Evolutionary conservation across 2,888 invertebrate genomes (phyloP), one percentile per base, ranked within the genome.

Genomic region (Stegophylla sp.): DNA sequence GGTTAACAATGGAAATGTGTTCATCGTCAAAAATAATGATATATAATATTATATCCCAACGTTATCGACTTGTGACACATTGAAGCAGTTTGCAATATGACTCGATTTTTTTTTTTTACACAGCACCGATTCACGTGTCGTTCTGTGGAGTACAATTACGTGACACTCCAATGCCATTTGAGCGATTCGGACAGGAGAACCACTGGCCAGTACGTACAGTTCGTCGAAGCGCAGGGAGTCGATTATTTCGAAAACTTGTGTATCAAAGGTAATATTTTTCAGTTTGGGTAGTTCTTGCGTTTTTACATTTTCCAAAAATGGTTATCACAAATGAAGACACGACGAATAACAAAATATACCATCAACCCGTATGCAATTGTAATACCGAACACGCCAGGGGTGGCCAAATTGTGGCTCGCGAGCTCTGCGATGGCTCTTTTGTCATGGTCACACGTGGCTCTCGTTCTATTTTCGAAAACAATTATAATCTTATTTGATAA

Each of bases 111-210:
- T 87, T 88, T 69, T 41, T 85, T 83, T 84, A 87, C 88, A 76
- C 87, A 93, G 91, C 94, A 94, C 87, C 93, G 95, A 76, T 96
- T 96, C 87, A 92, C 92, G 17, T 97, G 96, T 86, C 92, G 96
- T 12, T 96, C 96, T 0, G 94, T 94, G 56, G 96, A 96, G 87
- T 97, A 96, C 87, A 96, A 96, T 87, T 96, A 96, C 88, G 93
- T 94, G 83, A 95, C 94, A 82, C 91, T 96, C 87, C 92, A 96
- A 85, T 97, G 96, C 85, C 93, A 95, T 83, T 90, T 97, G 59
- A 94, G 95, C 86, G 96, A 96, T 86, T 92, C 94, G 1, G 96
- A 97, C 87, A 89, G 96, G 20, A 90, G 96, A 83, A 93, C 95
- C 1, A 94, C 94, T 2, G 93, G 93, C 1, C 94, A 94, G 85